These are phyloP conservation scores for Drosophila conformis DNA, from an alignment of 2,888 invertebrate genomes.

Conservation along the genomic window DNA sequence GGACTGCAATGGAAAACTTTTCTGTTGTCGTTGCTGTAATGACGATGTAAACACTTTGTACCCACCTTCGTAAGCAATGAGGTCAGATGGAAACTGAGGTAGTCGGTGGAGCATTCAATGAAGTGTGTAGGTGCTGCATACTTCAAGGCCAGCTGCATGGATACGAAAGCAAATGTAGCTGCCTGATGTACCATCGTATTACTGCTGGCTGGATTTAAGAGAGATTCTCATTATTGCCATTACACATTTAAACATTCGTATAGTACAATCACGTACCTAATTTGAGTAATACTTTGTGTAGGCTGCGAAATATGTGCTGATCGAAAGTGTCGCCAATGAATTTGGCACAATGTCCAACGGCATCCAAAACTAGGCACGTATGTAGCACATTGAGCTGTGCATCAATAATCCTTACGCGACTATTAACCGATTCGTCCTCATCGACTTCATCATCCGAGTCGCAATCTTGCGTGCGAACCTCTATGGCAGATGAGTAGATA, in stretches of 20 bases:
- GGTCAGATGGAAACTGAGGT: conserved; percentile 90
- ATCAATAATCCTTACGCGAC: conserved; percentile 78
- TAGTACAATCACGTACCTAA: conserved; percentile 86
- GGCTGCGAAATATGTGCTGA: conserved; percentile 87
- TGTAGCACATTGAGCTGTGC: conserved; percentile 89
- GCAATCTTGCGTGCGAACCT: conserved; percentile 81
- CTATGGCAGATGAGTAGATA: conserved; percentile 84
- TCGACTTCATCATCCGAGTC: conserved; percentile 83
- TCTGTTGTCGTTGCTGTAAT: background rate
- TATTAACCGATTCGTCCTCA: conserved; percentile 55
- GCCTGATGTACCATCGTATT: conserved; percentile 88
- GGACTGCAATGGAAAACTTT: conserved; percentile 46
- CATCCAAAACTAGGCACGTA: conserved; percentile 89
- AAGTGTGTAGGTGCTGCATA: conserved; percentile 87
- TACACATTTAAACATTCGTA: too few species aligned
- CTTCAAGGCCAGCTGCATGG: conserved; percentile 87
- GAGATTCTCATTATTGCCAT: background rate
- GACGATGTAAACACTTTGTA: background rate
- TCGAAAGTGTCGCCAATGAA: conserved; percentile 86
- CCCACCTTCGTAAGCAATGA: conserved; percentile 87
- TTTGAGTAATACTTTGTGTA: conserved; percentile 90
- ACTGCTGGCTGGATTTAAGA: conserved; percentile 86
- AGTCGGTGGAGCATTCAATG: conserved; percentile 89
- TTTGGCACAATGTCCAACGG: conserved; percentile 88
- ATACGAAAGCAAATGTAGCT: conserved; percentile 87